Evolutionary conservation across 2,888 invertebrate species (phyloP).

Genomic region (Graphium colonna): DNA sequence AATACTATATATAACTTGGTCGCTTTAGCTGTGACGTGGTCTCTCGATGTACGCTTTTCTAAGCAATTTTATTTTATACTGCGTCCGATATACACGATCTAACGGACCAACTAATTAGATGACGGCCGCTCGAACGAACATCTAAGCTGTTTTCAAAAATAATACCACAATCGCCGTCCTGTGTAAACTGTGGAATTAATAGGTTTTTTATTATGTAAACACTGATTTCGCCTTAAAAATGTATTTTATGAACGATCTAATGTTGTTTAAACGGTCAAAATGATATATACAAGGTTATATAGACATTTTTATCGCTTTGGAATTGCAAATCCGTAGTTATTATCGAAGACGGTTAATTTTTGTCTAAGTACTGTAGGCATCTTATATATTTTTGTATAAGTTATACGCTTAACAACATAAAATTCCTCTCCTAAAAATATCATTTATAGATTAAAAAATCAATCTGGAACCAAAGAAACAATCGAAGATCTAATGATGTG

Average conservation of each 20-base stretch:
- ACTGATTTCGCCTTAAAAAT: not conserved
- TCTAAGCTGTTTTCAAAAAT: slow-evolving; percentile 44
- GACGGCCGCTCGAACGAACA: slow-evolving; percentile 53
- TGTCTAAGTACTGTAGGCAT: no score
- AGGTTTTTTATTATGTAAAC: not conserved
- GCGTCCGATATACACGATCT: slow-evolving; percentile 37
- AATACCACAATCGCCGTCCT: slow-evolving; percentile 13
- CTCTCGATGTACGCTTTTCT: slow-evolving; percentile 46
- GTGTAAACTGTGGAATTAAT: slow-evolving; percentile 24
- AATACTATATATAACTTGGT: slow-evolving; percentile 7
- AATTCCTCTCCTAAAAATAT: no score
- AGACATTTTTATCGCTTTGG: no score
- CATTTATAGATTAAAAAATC: no score
- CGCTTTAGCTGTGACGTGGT: slow-evolving; percentile 22
- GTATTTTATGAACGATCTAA: not conserved
- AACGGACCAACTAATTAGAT: slow-evolving; percentile 67
- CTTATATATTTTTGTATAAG: no score
- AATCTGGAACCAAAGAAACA: no score
- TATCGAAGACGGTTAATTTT: no score
- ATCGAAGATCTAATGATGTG: no score
- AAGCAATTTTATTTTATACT: slow-evolving; percentile 51
- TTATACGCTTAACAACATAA: no score
- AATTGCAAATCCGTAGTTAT: no score
- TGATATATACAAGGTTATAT: not conserved
- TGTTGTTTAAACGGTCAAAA: not conserved